phyloP scores from a whole-genome alignment of 1,140 invertebrate genomes.

The Pygmarrhopalites habei region DNA sequence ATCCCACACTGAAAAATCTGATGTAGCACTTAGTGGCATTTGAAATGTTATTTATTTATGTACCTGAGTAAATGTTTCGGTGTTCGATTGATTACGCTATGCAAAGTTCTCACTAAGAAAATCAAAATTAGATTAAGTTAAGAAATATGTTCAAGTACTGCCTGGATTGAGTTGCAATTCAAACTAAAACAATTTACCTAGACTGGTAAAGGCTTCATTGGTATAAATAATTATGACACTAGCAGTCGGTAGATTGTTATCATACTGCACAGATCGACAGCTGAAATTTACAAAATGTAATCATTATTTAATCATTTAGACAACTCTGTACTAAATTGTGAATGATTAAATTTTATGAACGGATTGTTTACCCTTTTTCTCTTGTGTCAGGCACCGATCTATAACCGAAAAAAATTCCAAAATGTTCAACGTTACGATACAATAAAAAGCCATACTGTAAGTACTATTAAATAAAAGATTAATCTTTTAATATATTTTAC shows the following conservation, averaged over 20 bases:
- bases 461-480: no score
- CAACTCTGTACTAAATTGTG: not conserved
- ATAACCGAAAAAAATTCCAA: constrained; percentile 77
- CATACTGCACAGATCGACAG: constrained; percentile 51
- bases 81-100: constrained; percentile 76
- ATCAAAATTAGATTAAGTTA: no score
- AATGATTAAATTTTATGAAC: not conserved
- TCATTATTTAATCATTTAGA: no score
- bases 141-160: not conserved
- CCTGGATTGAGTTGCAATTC: no score
- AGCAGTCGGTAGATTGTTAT: constrained; percentile 50
- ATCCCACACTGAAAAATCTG: no score
- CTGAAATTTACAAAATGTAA: constrained; percentile 41
- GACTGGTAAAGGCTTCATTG: constrained; percentile 78
- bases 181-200: no score
- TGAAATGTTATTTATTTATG: no score
- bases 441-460: no score
- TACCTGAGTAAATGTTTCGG: constrained; percentile 52
- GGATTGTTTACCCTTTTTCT: constrained; percentile 55
- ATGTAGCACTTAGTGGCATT: no score
- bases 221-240: constrained; percentile 79
- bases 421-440: no score
- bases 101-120: constrained; percentile 65
- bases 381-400: constrained; percentile 73
- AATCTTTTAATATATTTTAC: no score